Base-by-base conservation (phyloP, 2,797 vertebrate genomes). In the Clarias platycephalus region DNA sequence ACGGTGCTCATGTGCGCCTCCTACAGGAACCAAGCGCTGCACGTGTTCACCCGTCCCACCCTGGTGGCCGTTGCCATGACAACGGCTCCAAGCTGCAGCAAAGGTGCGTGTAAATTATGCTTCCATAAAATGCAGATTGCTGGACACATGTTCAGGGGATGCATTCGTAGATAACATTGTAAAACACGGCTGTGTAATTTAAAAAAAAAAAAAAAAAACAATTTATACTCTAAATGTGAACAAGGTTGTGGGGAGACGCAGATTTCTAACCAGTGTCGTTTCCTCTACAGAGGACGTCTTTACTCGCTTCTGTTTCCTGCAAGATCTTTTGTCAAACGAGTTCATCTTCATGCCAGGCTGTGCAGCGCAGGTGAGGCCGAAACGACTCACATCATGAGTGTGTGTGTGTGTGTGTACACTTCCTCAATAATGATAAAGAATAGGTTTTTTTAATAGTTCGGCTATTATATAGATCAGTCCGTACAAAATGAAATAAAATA, bases 1-100 rank as follows among this genome's bases (percentile, higher is more conserved):
- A 74, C 92, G 0, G 58, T 96, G 80, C 96, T 99, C 85, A 95
- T 95, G 93, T 94, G 97, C 85, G 95, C 94, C 0, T 95, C 95
- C 16, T 98, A 99, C 86, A 95, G 96, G 91, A 99, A 99, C 91
- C 97, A 98, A 91, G 86, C 94, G 16, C 85, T 99, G 76, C 97
- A 99, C 1, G 20, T 95, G 10, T 98, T 96, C 18, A 91, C 95
- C 34, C 96, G 97, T 1, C 97, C 97, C 0, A 96, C 97, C 10
- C 88, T 99, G 85, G 93, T 99, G 26, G 95, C 95, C 0, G 0
- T 94, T 0, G 95, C 98, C 26, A 85, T 97, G 66, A 92, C 93
- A 58, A 89, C 94, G 89, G 91, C 94, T 0, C 90, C 86, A 40
- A 94, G 91, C 90, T 90, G 89, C 82, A 93, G 80, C 63, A 97